These are phyloP conservation scores for Andrena bicolor DNA, from an alignment of 2,888 invertebrate genomes.

Conservation along the genomic window DNA sequence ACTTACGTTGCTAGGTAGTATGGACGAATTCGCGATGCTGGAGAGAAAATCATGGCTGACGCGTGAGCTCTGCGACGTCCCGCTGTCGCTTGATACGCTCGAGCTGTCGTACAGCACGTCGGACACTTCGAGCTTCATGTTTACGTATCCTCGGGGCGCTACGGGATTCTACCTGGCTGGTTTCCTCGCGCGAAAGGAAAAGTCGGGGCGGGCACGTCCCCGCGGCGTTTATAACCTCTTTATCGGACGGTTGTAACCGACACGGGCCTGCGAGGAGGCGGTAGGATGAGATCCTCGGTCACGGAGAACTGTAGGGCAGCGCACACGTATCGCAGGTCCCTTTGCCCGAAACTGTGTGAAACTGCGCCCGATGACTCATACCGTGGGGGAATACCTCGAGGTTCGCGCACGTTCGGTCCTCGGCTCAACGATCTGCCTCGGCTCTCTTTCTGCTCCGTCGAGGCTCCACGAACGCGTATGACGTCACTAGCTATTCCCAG, in stretches of 20 bases:
- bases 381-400: slow-evolving; percentile 83
- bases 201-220: background rate
- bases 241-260: background rate
- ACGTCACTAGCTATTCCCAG: slow-evolving; percentile 73
- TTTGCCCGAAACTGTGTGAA: slow-evolving; percentile 78
- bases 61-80: slow-evolving; percentile 87
- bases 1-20: slow-evolving; percentile 80
- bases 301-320: slow-evolving; percentile 55
- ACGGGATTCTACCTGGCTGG: slow-evolving; percentile 9
- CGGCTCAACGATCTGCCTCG: slow-evolving; percentile 58
- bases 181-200: slow-evolving; percentile 39
- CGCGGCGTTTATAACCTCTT: slow-evolving; percentile 54
- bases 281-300: slow-evolving; percentile 15
- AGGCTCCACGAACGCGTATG: slow-evolving; percentile 64
- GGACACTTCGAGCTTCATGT: slow-evolving; percentile 88
- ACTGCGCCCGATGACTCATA: slow-evolving; percentile 83
- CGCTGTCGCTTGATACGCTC: slow-evolving; percentile 88
- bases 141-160: slow-evolving; percentile 44
- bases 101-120: slow-evolving; percentile 88
- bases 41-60: slow-evolving; percentile 84
- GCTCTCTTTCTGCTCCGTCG: slow-evolving; percentile 48
- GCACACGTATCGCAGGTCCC: slow-evolving; percentile 65
- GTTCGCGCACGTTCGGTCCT: slow-evolving; percentile 70
- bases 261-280: background rate
- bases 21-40: slow-evolving; percentile 77